Base-by-base conservation (phyloP, 2,888 invertebrate species). In the Clistopyga incitator region DNA sequence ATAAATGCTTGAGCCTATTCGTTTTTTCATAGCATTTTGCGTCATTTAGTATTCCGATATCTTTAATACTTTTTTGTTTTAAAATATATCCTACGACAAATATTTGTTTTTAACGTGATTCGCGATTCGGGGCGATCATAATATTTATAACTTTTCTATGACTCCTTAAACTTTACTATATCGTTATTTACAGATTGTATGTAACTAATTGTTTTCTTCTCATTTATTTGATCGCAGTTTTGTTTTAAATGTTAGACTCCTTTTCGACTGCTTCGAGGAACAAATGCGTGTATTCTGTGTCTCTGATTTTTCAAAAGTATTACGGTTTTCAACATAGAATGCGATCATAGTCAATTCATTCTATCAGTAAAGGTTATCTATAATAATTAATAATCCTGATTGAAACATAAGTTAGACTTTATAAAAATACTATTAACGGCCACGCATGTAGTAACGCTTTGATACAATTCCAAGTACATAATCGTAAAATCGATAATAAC, bases 391-490 rank as follows among this genome's bases (percentile, higher is more conserved):
- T 84, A 87, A 85, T 86, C 72, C 77, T 84, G 85, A 85, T 86
- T 85, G 64, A 86, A 90, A 90, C 87, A 84, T 76, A 91, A 91
- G 82, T 88, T 89, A 91, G 85, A 90, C 87, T 90, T 91, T 91
- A 91, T 90, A 91, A 91, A 91, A 91, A 91, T 92, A 90, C 88
- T 89, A 91, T 89, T 85, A 90, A 91, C 89, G 88, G 88, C 86
- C 88, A 88, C 85, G 85, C 80, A 84, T 81, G 77, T 87, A 87
- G 84, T 88, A 90, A 91, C 88, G 87, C 86, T 88, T 88, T 85
- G 70, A 89, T 89, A 89, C 85, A 88, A 89, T 89, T 90, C 87
- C 86, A 88, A 88, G 87, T 88, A 87, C 84, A 84, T 83, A 86
- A 86, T 86, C 86, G 85, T 87, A 86, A 74, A 85, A 86, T 84